Base-by-base conservation (phyloP, 1,140 invertebrate genomes). In the Caenorhabditis latens region DNA sequence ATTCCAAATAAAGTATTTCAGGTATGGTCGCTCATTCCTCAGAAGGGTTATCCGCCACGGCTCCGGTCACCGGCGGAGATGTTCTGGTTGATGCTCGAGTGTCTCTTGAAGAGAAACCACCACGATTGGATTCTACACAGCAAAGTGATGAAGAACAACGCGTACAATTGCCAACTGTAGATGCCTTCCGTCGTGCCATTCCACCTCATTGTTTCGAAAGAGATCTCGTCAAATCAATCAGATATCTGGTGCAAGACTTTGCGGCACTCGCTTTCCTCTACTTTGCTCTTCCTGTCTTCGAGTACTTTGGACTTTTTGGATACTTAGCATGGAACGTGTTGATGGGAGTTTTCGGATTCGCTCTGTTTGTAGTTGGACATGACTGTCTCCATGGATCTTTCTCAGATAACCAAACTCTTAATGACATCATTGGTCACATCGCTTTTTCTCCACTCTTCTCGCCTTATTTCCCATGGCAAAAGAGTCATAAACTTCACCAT, bases 351-450 rank as follows among this genome's bases (percentile, higher is more conserved):
- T 90, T 93, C 75, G 92, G 92, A 82, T 93, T 92, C 9, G 92
- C 93, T 14, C 42, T 94, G 11, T 94, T 94, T 86, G 91, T 93
- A n/a, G 85, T 93, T 32, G 93, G 93, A 19, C 93, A 94, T 83
- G 93, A 94, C 87, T 94, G 93, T 88, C 93, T 93, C 4, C 93
- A 94, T 84, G 91, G 92, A 46, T 93, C 93, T 2, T 94, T 93
- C 90, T 93, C 93, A 4, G 89, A 91, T 42, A 91, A 92, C 85
- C 89, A 87, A 13, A 90, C 91, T 71, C 48, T 92, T 5, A 92
- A 92, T 61, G 91, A 92, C 75, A 40, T 92, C 8, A 87, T 88
- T 61, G 91, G 91, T 19, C 91, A 92, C 55, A 82, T 92, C 67
- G 83, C 91, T 11, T 92, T 92, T 87, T 92, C 90, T 32, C 79